Base-by-base conservation (phyloP, 2,113 vertebrate species). In the Hylia prasina region DNA sequence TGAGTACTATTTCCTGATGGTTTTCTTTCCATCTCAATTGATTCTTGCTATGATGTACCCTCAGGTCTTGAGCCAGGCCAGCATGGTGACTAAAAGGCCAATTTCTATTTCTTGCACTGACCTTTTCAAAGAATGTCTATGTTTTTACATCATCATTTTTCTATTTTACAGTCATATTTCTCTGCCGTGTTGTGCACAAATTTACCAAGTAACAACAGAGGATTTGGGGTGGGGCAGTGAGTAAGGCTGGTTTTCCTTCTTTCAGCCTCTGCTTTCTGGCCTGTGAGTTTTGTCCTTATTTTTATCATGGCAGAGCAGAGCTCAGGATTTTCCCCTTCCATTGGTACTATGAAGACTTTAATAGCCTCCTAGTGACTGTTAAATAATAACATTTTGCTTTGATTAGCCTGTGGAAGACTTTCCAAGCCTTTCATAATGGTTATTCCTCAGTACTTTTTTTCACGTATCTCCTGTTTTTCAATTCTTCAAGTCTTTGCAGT, bases 361-460 rank as follows among this genome's bases (percentile, higher is more conserved):
- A 48, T 81, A 81, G 3, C 5, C 60, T 75, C 42, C 53, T 31
- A 76, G 61, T 18, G 8, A 27, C 44, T 71, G 33, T 65, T 63
- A 48, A 75, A 48, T 66, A 93, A 88, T 50, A 86, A 75, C 89
- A 68, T 37, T 92, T 88, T 75, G 15, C 37, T 92, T 75, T 86
- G 44, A 61, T 86, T 81, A 86, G 47, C 23, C 21, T 42, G 9
- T 60, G 31, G 45, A 57, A 96, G 30, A 50, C 42, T 91, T 95
- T 73, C 44, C 64, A 82, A 90, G 21, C 15, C 17, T 83, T 89
- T 70, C 16, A 50, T 53, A 81, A 66, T 65, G 7, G 17, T 21
- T 65, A 33, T 66, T 93, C 75, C 53, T 80, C 58, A 71, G 19
- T 60, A 63, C 5, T 64, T 70, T 93, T 89, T 72, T 50, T 13